Conservation (phyloP, 1,140 invertebrate genomes). For the Oryzaephilus surinamensis region DNA sequence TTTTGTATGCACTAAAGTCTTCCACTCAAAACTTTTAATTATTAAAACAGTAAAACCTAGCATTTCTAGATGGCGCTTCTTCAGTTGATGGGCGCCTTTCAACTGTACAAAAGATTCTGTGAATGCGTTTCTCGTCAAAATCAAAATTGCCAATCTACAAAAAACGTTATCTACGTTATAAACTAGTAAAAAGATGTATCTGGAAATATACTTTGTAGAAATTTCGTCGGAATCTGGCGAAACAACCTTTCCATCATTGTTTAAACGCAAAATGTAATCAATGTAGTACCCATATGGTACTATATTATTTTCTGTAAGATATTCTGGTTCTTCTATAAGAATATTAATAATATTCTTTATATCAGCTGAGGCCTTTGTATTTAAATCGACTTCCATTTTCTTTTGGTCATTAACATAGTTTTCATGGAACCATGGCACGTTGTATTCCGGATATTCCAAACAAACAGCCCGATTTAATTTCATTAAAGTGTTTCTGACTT, state of each 20-base stretch:
- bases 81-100: slow-evolving; percentile 36
- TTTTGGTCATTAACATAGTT: slow-evolving; percentile 43
- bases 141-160: slow-evolving; percentile 36
- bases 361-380: too few relatives aligned
- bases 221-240: slow-evolving; percentile 1
- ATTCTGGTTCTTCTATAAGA: slow-evolving; percentile 12
- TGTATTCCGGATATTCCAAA: slow-evolving; percentile 47
- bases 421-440: slow-evolving; percentile 55
- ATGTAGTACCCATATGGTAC: slow-evolving; percentile 32
- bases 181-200: slow-evolving; percentile 5
- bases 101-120: slow-evolving; percentile 27
- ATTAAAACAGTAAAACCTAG: slow-evolving; percentile 46
- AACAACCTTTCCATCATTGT: slow-evolving; percentile 8
- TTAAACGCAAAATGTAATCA: slow-evolving; percentile 25
- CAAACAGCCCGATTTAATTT: slow-evolving; percentile 51
- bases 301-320: slow-evolving; percentile 17
- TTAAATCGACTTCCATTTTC: slow-evolving; percentile 19
- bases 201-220: slow-evolving; percentile 19
- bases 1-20: slow-evolving; percentile 35
- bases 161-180: slow-evolving; percentile 10
- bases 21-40: slow-evolving; percentile 44
- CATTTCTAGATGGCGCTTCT: slow-evolving; percentile 48
- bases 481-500: slow-evolving; percentile 45
- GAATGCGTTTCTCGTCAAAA: slow-evolving; percentile 34
- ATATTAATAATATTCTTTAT: slow-evolving; percentile 3